Evolutionary conservation across 1,140 invertebrate species (phyloP), one percentile per base, ranked within the genome.

Genomic region (roundworm (Caenorhabditis elegans)): DNA sequence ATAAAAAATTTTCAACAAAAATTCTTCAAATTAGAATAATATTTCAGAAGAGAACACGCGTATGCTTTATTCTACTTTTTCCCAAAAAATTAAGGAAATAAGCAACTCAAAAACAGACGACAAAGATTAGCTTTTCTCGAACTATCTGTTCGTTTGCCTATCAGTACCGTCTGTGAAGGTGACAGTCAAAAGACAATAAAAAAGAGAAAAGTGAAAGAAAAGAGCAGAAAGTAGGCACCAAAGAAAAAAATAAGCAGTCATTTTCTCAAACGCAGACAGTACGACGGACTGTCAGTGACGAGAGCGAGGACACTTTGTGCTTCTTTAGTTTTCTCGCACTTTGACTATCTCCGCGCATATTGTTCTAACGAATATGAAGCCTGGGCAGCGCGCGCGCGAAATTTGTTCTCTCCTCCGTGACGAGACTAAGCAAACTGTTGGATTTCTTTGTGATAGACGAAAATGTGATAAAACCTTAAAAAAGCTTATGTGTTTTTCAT

Each of bases 311-410:
- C 60, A 13, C 51, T 19, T 5, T 55, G 26, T 1, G 51, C 15
- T 65, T 31, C 19, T 3, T 34, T 36, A 36, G 55, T 65, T n/a
- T n/a, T 28, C 55, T 31, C 26, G 15, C 26, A 17, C 28, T 65
- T 22, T 34, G 28, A n/a, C 55, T 65, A 65, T 65, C 55, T 65
- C 28, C 31, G 55, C 55, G 31, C 55, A 65, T 28, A 65, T 65
- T 65, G 55, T 65, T 65, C 55, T 65, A 65, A 65, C 55, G 34
- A 65, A 65, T 65, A 65, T 65, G 55, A 65, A 34, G 55, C 17
- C 31, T 60, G 51, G 55, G 55, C 55, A 65, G 55, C 31, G 55
- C 31, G 39, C n/a, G n/a, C n/a, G n/a, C n/a, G n/a, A n/a, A n/a
- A 4, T 2, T 26, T 15, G 24, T 53, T 53, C 8, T 65, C 15